Evolutionary conservation across 2,113 vertebrate species (phyloP).

Genomic region (Nanorana parkeri): DNA sequence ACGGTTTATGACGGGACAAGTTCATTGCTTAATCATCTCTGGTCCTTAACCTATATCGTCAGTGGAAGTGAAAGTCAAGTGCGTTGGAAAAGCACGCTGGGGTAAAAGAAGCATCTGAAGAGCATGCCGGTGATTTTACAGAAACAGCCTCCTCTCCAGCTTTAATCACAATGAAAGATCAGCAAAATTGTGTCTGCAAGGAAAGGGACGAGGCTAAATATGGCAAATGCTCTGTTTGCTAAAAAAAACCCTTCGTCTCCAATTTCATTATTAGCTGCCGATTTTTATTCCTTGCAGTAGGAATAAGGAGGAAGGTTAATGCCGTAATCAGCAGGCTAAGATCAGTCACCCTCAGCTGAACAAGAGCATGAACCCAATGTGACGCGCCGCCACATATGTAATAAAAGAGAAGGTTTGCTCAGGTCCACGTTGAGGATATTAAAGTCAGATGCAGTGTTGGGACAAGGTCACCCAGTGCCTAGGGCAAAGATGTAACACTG

Average conservation of each 20-base stretch:
- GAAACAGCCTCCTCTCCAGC: slow-evolving; percentile 76
- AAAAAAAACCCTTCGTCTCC: slow-evolving; percentile 78
- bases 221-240: slow-evolving; percentile 84
- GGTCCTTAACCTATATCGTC: slow-evolving; percentile 61
- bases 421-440: too few species aligned
- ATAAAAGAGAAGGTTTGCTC: too few species aligned
- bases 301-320: slow-evolving; percentile 63
- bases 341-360: background rate
- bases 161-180: slow-evolving; percentile 84
- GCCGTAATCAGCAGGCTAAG: slow-evolving; percentile 53
- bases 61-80: slow-evolving; percentile 63
- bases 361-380: background rate
- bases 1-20: slow-evolving; percentile 51
- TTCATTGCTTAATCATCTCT: slow-evolving; percentile 63
- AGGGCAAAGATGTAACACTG: too few species aligned
- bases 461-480: too few species aligned
- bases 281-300: slow-evolving; percentile 61
- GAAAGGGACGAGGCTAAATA: slow-evolving; percentile 84
- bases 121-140: slow-evolving; percentile 62
- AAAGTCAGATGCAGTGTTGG: too few species aligned
- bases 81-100: slow-evolving; percentile 57
- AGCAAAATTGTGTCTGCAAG: slow-evolving; percentile 77
- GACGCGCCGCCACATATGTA: background rate
- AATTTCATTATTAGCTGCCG: slow-evolving; percentile 73
- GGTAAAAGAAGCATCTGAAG: slow-evolving; percentile 52